Conservation (phyloP, 2,797 vertebrate genomes). For the Alcedo atthis region DNA sequence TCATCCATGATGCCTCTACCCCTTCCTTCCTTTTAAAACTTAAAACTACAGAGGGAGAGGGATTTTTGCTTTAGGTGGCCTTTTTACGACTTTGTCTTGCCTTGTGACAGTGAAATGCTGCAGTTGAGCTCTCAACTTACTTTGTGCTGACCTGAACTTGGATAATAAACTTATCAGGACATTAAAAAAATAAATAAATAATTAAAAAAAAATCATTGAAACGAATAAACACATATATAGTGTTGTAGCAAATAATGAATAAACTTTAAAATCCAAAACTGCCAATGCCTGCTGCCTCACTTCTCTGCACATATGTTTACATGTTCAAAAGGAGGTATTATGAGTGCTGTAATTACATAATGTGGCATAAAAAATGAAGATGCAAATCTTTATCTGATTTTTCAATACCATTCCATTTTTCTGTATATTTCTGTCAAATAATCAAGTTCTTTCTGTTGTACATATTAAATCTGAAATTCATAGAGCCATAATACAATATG, state of each 20-base stretch:
- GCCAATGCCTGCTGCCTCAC: neutral
- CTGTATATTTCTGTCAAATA: neutral
- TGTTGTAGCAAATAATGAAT: neutral
- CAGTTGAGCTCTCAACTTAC: neutral
- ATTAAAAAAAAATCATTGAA: neutral
- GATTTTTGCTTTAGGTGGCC: neutral
- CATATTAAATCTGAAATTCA: slow-evolving; percentile 9
- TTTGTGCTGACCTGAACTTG: neutral
- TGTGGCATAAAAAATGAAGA: neutral
- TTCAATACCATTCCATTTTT: neutral
- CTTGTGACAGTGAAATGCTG: neutral
- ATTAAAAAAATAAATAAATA: neutral
- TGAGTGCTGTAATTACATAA: neutral
- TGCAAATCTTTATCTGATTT: neutral
- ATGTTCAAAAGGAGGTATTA: neutral
- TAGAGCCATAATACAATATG: neutral
- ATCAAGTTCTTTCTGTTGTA: neutral
- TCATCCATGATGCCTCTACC: neutral
- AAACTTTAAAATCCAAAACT: neutral
- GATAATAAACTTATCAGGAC: neutral
- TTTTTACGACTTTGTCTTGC: neutral
- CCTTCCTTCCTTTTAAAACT: neutral
- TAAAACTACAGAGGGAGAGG: neutral
- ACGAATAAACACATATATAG: neutral
- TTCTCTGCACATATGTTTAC: neutral